Base-by-base conservation (phyloP, 2,113 vertebrate species). In the Daubentonia madagascariensis region DNA sequence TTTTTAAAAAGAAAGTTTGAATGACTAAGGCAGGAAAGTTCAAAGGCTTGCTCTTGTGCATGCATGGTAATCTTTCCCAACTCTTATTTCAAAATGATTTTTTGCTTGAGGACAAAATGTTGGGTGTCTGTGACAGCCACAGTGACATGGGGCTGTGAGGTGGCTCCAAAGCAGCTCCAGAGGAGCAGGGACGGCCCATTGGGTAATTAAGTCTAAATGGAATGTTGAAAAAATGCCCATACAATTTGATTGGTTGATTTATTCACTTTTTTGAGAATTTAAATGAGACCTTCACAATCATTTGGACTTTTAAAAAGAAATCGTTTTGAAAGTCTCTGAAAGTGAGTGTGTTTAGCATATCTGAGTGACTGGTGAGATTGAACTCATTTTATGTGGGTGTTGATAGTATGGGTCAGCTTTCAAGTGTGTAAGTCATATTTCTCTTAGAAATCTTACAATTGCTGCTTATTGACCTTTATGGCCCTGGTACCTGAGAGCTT, bases 181-280 rank as follows among this genome's bases (percentile, higher is more conserved):
- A 28, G 35, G 37, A 65, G 37, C 73, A 85, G 97, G 98, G 96
- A 96, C 84, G 97, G 97, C 97, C 98, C 98, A 92, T 93, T 93
- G 97, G 97, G 98, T 98, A 97, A 98, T 98, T 98, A 98, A 98
- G 98, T 89, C 97, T 98, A 98, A 98, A 98, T 98, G 97, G 97
- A 97, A 98, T 61, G 92, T 94, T 97, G 97, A 98, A 97, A 98
- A 98, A 98, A 95, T 63, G 95, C 97, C 97, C 89, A 0, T 97
- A 96, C 95, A 89, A 90, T 98, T 80, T 40, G 96, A 98, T 86
- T 97, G 97, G 93, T 94, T 98, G 97, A 98, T 98, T 97, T 95
- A 83, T 98, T 96, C 92, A 96, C 87, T 98, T 97, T 98, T 92
- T 68, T 84, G 89, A 89, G 89, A 94, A 85, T 98, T 98, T 97